Percentiles rank a stretch among this genome's conserved stretches.
Evolutionary conservation across 2,888 invertebrate genomes (phyloP).

Genomic region (Drosophila quinaria): DNA sequence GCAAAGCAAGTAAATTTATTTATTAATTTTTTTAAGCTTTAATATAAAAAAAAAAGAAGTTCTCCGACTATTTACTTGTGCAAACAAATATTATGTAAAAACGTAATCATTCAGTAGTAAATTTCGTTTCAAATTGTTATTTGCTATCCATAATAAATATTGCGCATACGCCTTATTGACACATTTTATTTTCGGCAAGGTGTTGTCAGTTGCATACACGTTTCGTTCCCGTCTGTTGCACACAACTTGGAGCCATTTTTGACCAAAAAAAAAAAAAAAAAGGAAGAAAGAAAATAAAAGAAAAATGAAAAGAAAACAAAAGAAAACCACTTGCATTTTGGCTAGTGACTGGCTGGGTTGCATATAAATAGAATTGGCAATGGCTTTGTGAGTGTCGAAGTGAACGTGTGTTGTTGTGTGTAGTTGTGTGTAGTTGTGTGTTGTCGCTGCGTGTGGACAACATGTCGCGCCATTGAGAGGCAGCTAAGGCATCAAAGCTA

Average conservation of each 20-base stretch:
- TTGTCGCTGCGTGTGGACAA: constrained; percentile 66
- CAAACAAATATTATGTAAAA: too few species aligned
- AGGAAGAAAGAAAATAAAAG: neutral
- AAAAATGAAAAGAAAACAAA: constrained; percentile 3
- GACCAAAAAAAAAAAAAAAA: constrained; percentile 24
- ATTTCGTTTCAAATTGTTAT: neutral
- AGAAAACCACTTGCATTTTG: constrained; percentile 70
- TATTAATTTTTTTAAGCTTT: too few species aligned
- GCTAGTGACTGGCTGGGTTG: constrained; percentile 49
- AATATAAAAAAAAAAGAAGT: too few species aligned
- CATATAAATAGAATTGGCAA: constrained; percentile 75
- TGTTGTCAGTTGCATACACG: constrained; percentile 26
- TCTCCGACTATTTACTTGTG: too few species aligned
- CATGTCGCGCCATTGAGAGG: constrained; percentile 69
- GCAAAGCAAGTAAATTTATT: too few species aligned
- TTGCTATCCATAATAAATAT: neutral
- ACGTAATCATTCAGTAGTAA: neutral
- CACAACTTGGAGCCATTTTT: constrained; percentile 42
- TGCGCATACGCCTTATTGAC: constrained; percentile 29
- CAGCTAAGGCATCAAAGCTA: constrained; percentile 47
- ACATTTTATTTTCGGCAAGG: constrained; percentile 17
- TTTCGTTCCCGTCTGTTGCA: constrained; percentile 25
- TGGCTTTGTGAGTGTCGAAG: constrained; percentile 61
- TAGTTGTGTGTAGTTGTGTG: constrained; percentile 20
- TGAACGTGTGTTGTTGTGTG: constrained; percentile 30